Evolutionary conservation across 1,140 invertebrate species (phyloP).

Genomic region (Ylistrum balloti): DNA sequence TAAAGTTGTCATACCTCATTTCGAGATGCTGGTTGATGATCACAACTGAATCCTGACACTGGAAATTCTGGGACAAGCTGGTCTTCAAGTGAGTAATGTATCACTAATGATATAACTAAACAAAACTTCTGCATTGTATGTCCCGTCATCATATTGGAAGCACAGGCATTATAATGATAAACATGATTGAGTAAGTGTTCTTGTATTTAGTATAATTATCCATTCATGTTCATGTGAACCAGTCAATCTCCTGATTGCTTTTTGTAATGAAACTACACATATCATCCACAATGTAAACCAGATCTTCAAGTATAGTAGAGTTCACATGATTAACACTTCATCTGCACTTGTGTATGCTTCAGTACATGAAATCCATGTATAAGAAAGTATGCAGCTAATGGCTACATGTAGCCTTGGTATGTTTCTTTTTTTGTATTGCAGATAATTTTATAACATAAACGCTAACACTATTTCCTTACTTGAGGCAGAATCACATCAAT

Average conservation of each 20-base stretch:
- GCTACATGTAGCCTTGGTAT: not conserved
- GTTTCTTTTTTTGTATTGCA: not conserved
- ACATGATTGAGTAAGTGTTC: not conserved
- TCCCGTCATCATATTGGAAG: not conserved
- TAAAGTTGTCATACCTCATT: not conserved
- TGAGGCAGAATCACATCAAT: not conserved
- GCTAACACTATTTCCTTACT: not conserved
- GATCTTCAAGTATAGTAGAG: not conserved
- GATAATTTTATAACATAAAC: not conserved
- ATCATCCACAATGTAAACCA: not conserved
- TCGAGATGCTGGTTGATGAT: conserved; percentile 4
- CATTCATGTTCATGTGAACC: not conserved
- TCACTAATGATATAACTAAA: not conserved
- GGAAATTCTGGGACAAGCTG: not conserved
- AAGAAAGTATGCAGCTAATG: not conserved
- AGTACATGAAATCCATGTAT: not conserved
- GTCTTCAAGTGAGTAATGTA: not conserved
- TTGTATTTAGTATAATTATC: not conserved
- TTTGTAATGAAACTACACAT: not conserved
- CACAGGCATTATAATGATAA: not conserved
- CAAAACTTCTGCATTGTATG: not conserved
- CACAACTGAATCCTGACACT: not conserved
- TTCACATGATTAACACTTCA: not conserved
- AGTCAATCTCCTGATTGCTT: not conserved
- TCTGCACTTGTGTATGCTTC: too few species aligned